Evolutionary conservation across 2,113 vertebrate species (phyloP).

Genomic region (Lamprotornis superbus): DNA sequence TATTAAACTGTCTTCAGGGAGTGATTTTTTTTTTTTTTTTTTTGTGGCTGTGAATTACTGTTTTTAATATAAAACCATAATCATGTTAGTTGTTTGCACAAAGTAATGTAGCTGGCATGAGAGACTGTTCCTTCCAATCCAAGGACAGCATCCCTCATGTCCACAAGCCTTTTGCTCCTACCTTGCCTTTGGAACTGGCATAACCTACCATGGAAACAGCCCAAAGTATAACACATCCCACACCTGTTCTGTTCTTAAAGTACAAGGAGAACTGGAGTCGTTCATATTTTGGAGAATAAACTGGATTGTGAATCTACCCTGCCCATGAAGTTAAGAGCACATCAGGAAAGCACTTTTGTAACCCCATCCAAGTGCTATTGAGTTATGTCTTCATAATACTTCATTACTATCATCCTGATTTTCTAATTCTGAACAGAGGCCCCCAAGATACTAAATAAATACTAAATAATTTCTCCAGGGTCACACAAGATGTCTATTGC

Average conservation of each 20-base stretch:
- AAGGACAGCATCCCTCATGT: background rate
- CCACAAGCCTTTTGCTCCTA: background rate
- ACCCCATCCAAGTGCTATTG: background rate
- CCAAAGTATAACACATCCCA: background rate
- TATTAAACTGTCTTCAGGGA: constrained; percentile 43
- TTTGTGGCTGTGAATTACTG: constrained; percentile 53
- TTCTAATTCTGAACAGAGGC: background rate
- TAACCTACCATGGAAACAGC: background rate
- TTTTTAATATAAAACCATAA: constrained; percentile 57
- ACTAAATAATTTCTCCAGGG: background rate
- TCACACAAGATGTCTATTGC: background rate
- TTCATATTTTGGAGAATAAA: background rate
- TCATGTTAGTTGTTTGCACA: background rate
- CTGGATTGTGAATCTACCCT: background rate
- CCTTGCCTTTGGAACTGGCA: background rate
- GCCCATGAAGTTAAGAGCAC: background rate
- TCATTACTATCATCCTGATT: background rate
- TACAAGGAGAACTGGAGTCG: background rate
- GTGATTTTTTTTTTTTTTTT: background rate
- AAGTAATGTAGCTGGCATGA: background rate
- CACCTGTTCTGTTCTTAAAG: background rate
- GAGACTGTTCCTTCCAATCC: background rate
- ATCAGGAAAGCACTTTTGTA: background rate
- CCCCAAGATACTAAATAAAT: background rate
- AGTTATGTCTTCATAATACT: background rate